Percentiles rank a stretch among this genome's conserved stretches.
Evolutionary conservation across 2,113 vertebrate species (phyloP).

Genomic region (Rhabdomys dilectus): DNA sequence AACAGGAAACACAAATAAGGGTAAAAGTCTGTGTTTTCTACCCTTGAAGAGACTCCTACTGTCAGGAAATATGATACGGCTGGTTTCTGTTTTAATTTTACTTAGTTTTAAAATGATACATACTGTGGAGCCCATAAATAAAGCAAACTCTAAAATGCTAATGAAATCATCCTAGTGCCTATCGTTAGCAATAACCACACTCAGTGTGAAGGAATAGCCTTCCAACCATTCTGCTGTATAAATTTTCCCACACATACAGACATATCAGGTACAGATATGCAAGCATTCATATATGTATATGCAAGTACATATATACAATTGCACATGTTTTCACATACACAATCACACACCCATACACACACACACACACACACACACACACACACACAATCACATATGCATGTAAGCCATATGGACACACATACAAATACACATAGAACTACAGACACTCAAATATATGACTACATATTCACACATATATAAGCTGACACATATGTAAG

Average conservation of each 20-base stretch:
- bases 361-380: too few relatives aligned
- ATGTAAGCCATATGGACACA: not conserved
- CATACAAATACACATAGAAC: not conserved
- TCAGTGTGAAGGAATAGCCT: not conserved
- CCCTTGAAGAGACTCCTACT: not conserved
- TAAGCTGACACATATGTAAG: not conserved
- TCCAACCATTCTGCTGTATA: not conserved
- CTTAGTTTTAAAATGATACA: constrained; percentile 1
- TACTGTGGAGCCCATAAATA: not conserved
- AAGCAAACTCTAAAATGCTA: not conserved
- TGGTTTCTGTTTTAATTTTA: not conserved
- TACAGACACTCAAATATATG: not conserved
- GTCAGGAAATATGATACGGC: not conserved
- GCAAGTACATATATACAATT: not conserved
- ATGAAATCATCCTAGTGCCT: not conserved
- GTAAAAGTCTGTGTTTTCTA: not conserved
- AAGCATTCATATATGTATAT: not conserved
- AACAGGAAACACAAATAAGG: not conserved
- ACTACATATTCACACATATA: not conserved
- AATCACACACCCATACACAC: not conserved
- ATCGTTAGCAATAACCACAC: not conserved
- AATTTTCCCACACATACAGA: not conserved
- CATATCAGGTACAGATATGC: not conserved
- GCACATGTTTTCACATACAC: not conserved
- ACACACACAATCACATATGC: not conserved